Evolutionary conservation across 1,140 invertebrate genomes (phyloP), one percentile per base, ranked within the genome.

Genomic region (Oreohelix idahoensis): DNA sequence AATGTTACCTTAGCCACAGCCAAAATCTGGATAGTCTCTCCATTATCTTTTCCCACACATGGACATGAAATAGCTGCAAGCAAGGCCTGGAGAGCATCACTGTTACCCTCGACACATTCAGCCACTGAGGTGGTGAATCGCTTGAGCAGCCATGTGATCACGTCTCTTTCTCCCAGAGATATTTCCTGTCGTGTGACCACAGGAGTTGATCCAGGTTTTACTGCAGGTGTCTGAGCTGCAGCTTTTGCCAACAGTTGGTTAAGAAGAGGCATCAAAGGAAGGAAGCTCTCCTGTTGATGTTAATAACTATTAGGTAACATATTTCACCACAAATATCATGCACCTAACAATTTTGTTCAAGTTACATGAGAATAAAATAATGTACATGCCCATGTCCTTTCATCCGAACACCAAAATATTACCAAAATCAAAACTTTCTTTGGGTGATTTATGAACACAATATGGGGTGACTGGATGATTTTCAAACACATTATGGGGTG

Each of bases 1-100:
- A n/a, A n/a, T n/a, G n/a, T 89, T 88, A 79, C 79, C 84, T 49
- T 53, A 13, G 35, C 26, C 11, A 71, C 32, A 17, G 45, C 35
- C 42, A 81, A 26, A 42, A 70, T 70, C 42, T 81, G 79, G 15
- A 71, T 32, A 1, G 63, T 81, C 11, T 81, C 42, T 20, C 66
- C 79, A 23, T 8, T 2, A 26, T 39, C 36, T 36, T 29, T 35
- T 17, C 13, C 71, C 45, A 36, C 39, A 17, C 17, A 26, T 26
- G 79, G 39, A 39, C 80, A 74, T 4, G 20, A 36, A 29, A 82
- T 5, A 2, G 80, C 80, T n/a, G 17, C n/a, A 20, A 53, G 80
- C 32, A 82, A 39, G 11, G 51, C 51, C n/a, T 58, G 8, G 39
- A 75, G 49, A 38, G 32, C 32, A 23, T 71, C 66, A n/a, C 38